Evolutionary conservation across 2,888 invertebrate genomes (phyloP).

Genomic region (Heterodera filipjevi): DNA sequence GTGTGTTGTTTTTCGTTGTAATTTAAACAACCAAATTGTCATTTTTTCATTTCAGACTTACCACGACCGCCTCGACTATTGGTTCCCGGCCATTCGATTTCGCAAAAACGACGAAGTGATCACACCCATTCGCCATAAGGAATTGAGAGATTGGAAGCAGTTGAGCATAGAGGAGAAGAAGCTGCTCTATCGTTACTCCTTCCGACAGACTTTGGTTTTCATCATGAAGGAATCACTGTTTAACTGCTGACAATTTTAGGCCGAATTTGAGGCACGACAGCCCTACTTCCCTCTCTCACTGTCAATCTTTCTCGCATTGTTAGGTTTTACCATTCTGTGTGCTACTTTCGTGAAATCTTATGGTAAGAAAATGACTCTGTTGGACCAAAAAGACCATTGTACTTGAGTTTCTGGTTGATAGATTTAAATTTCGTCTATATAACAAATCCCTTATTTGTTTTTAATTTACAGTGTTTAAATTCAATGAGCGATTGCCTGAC

Average conservation of each 20-base stretch:
- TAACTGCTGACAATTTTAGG: too few relatives aligned
- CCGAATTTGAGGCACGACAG: constrained; percentile 83
- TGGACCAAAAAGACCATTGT: too few relatives aligned
- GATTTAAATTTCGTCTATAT: too few relatives aligned
- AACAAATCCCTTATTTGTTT: neutral
- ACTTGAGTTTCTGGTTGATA: too few relatives aligned
- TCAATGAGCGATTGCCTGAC: constrained; percentile 69
- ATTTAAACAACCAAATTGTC: constrained; percentile 15
- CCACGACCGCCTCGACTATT: constrained; percentile 63
- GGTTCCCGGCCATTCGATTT: constrained; percentile 65
- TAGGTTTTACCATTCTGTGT: constrained; percentile 54
- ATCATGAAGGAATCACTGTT: too few relatives aligned
- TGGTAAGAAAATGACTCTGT: too few relatives aligned
- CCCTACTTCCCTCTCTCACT: constrained; percentile 75
- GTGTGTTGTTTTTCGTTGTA: constrained; percentile 37
- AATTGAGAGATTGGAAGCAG: constrained; percentile 91
- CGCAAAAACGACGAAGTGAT: constrained; percentile 65
- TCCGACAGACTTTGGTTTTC: constrained; percentile 70
- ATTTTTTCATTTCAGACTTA: constrained; percentile 51
- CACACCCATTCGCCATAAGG: constrained; percentile 83
- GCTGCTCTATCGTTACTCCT: constrained; percentile 84
- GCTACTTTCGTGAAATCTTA: constrained; percentile 41
- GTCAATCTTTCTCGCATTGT: constrained; percentile 45
- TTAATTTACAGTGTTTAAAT: neutral
- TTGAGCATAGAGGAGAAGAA: constrained; percentile 88